These are phyloP conservation scores for Steinernema hermaphroditum DNA, from an alignment of 2,888 invertebrate species.

Conservation along the genomic window DNA sequence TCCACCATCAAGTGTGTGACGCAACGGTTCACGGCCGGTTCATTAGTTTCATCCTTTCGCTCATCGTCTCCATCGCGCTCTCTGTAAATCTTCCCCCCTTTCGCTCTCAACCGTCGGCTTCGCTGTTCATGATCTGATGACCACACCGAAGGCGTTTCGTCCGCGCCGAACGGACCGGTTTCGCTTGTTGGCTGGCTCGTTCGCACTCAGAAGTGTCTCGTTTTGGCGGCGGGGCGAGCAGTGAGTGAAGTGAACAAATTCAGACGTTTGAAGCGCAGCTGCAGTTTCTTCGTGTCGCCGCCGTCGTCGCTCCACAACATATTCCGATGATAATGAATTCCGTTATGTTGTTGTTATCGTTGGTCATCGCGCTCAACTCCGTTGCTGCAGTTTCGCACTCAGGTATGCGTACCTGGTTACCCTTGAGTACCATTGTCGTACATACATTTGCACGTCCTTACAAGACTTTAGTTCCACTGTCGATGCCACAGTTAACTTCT, in stretches of 20 bases:
- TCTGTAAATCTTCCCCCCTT: too few relatives aligned
- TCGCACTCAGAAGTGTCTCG: conserved; percentile 29
- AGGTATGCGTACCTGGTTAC: not conserved
- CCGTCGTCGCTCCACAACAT: not conserved
- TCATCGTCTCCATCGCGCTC: too few relatives aligned
- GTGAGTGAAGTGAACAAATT: conserved; percentile 27
- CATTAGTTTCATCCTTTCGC: not conserved
- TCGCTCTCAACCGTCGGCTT: not conserved
- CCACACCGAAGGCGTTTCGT: conserved; percentile 29
- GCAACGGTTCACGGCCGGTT: not conserved
- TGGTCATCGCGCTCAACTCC: not conserved
- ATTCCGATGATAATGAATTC: not conserved
- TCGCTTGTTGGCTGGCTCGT: not conserved
- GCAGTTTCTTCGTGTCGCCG: conserved; percentile 20
- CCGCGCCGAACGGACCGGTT: conserved; percentile 30
- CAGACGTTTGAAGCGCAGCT: conserved; percentile 24
- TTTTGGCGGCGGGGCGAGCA: conserved; percentile 1
- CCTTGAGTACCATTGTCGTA: too few relatives aligned
- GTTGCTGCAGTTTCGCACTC: not conserved
- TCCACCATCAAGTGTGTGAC: not conserved
- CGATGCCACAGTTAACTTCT: too few relatives aligned
- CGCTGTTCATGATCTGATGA: not conserved
- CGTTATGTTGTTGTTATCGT: not conserved
- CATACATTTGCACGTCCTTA: too few relatives aligned
- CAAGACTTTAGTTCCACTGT: too few relatives aligned